Evolutionary conservation across 2,113 vertebrate genomes (phyloP), one percentile per base, ranked within the genome.

Genomic region (Phalacrocorax carbo): DNA sequence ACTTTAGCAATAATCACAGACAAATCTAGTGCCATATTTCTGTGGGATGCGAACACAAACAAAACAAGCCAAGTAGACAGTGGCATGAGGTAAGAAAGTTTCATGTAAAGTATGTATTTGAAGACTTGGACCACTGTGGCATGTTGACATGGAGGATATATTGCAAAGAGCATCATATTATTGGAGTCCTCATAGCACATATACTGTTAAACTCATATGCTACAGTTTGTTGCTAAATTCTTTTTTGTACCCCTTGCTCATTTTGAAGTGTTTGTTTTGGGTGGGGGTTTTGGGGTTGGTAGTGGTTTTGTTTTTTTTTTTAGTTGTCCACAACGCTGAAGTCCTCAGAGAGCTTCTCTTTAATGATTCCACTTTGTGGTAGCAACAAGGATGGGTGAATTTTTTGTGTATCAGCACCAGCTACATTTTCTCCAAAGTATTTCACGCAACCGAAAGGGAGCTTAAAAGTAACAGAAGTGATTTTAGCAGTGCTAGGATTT

Each of bases 21-120:
- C 86, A 99, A 99, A 97, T 99, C 99, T 46, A 99, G 98, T 95
- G 97, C 96, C 65, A 98, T 99, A 95, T 98, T 98, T 90, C 97
- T 99, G 13, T 99, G 99, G 99, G 99, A 99, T 94, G 99, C 99
- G 23, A 99, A 99, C 92, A 98, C 99, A 79, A 99, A 98, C 94
- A 99, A 99, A 98, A 99, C 98, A 68, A 99, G 98, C 85, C 99
- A 99, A 94, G 96, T 99, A 95, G 99, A 99, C 93, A 99, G 99
- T 76, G 98, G 99, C 71, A 99, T 99, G 98, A 99, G 98, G 99
- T 99, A 97, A 96, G 97, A 61, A 68, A 36, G 30, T 7, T 49
- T 32, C 34, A 86, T 88, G 61, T 17, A 2, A 70, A 10, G 7
- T 8, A 5, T 27, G 4, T 75, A 5, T 85, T 60, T 91, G 66